Base-by-base conservation (phyloP, 2,888 invertebrate genomes). In the Carterocephalus palaemon region DNA sequence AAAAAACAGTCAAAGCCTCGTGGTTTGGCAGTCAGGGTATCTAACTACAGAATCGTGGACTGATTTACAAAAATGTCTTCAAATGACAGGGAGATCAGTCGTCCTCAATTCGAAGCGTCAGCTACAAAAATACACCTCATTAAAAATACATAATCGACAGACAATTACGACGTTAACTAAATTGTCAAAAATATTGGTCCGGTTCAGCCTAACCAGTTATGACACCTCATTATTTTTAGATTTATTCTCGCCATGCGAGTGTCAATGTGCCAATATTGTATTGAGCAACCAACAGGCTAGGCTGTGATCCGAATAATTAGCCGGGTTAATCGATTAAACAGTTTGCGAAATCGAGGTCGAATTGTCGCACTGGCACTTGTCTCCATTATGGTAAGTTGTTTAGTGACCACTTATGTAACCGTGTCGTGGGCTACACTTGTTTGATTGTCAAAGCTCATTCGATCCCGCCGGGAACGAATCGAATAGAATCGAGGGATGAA, bases 401-500 rank as follows among this genome's bases (percentile, higher is more conserved):
- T 60, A 57, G 49, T 57, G 54, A 48, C 56, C 59, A 57, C 49
- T 46, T 23, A 67, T 54, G 60, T 67, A 70, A 75, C 43, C 45
- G 53, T 68, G 72, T 43, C 47, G 54, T 57, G 53, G 59, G 60
- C 58, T 56, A 57, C 56, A 56, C 56, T 65, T 56, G 62, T 50
- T 54, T 49, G 56, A 56, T 61, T 54, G 57, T 53, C 52, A 53
- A 47, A 53, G 56, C 54, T 56, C 49, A 61, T 57, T 58, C 54
- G 51, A 51, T 59, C 62, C 64, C 55, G 56, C 56, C 60, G 51
- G 61, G 56, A 66, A 67, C 66, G 54, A 70, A 70, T 67, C 54
- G 56, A 62, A 61, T 50, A 47, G 12, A 12, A 38, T 12, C 28
- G 20, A 20, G 6, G 19, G 19, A 10, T 38, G 20, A 38, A 28